These are phyloP conservation scores for Eolophus roseicapilla DNA, from an alignment of 2,113 vertebrate species.

Conservation along the genomic window DNA sequence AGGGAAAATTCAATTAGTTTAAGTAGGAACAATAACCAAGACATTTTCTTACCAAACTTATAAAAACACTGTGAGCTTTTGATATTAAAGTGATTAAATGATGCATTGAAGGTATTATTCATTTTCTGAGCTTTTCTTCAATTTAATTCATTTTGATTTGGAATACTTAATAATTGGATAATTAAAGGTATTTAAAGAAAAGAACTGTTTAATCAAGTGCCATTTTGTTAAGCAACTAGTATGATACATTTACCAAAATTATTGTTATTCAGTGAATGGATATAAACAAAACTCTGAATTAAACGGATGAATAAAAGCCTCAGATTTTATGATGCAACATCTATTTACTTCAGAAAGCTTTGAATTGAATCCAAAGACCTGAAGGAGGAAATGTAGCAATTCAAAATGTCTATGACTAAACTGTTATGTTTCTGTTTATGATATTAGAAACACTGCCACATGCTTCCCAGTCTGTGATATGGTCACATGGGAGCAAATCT, in stretches of 20 bases:
- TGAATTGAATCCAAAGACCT: neutral
- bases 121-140: neutral
- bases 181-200: neutral
- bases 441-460: constrained; percentile 6
- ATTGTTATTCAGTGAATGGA: neutral
- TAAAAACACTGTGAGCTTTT: neutral
- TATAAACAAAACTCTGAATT: neutral
- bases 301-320: neutral
- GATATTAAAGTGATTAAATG: neutral
- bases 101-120: neutral
- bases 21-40: neutral
- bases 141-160: neutral
- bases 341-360: neutral
- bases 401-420: constrained; percentile 26
- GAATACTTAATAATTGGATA: neutral
- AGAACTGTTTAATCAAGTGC: neutral
- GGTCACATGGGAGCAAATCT: neutral
- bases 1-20: neutral
- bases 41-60: neutral
- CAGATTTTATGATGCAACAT: neutral
- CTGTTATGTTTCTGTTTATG: constrained; percentile 16
- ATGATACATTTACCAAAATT: neutral
- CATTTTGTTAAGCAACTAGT: neutral
- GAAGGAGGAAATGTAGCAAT: neutral
- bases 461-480: neutral